Evolutionary conservation across 2,888 invertebrate genomes (phyloP), one percentile per base, ranked within the genome.

Genomic region (Meloe dianella): DNA sequence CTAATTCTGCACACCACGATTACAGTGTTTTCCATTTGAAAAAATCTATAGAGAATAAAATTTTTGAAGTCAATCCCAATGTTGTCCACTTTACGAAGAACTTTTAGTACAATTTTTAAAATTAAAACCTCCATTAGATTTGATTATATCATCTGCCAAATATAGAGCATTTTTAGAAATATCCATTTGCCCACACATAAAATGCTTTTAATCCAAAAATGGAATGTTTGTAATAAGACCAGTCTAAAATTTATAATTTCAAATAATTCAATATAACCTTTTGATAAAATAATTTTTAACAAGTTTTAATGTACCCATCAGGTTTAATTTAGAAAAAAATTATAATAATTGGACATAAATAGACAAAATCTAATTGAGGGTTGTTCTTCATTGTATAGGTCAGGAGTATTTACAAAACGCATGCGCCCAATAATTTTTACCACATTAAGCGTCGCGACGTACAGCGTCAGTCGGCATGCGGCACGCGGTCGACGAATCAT

Each of bases 381-480:
- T 9, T 35, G 59, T 59, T 32, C n/a, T 8, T 61, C 57, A 66
- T 79, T 79, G 79, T 74, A 75, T 75, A 72, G 79, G 79, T 79
- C 79, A 76, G 71, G 72, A 64, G 58, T 51, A 24, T 51, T 51
- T 58, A 35, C 4, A 51, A 60, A 67, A 73, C 75, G 77, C 75
- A 74, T 61, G 74, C 77, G 75, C 76, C 65, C 57, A 51, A 58
- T 61, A 66, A 17, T 64, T 70, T 69, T 64, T 61, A 60, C 61
- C 64, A 67, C 67, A 66, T 67, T 69, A 62, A 68, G 73, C 75
- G 75, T 73, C 76, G 72, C 74, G 75, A 76, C 74, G 75, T 70
- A 65, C 41, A 54, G 67, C 71, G 70, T 76, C 77, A 79, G 79
- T 79, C 79, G 78, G 78, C 77, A 77, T 79, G 79, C 76, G 67